Evolutionary conservation across 64 coral and sea anemone genomes (phyloP), one percentile per base, ranked within the genome.

Genomic region (Platygyra sinensis): DNA sequence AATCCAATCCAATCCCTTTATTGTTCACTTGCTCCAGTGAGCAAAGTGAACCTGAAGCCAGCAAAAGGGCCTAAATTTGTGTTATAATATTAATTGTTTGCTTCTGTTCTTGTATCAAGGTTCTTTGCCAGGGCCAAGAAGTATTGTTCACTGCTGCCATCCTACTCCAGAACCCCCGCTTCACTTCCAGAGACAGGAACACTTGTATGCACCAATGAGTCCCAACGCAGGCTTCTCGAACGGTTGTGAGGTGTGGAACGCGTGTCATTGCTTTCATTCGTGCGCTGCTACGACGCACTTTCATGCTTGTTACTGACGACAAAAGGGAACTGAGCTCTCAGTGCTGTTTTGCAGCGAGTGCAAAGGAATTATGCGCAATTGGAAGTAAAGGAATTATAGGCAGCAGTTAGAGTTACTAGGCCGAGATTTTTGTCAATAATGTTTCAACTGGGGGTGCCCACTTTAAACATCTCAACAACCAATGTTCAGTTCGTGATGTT

Each of bases 261-360:
- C 63, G 14, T 85, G 81, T 63, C 81, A 72, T 19, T 85, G 63
- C 42, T 85, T 24, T 16, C 81, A 85, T 29, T 50, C 81, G 22
- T 85, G 81, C 25, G 81, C 81, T 51, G 62, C 81, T 28, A 71
- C 81, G 2, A 85, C 81, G 24, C 81, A 85, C 17, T 85, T 85
- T 72, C 81, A 85, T 16, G 63, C 81, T 52, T 85, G 81, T 85
- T 85, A 85, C 63, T 67, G 63, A 72, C 14, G 62, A 10, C 5
- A 24, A 42, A 36, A 30, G 20, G 15, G 67, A 77, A 46, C 17
- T 38, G 0, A 10, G 8, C 20, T 76, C 20, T 10, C 17, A 16
- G 20, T 10, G 10, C 17, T 1, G 7, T 1, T 69, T 27, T n/a
- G 1, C 10, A 12, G 22, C 2, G 25, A 69, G n/a, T 28, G 65